These are phyloP conservation scores for Hesperia comma DNA, from an alignment of 2,888 invertebrate genomes.

Conservation along the genomic window DNA sequence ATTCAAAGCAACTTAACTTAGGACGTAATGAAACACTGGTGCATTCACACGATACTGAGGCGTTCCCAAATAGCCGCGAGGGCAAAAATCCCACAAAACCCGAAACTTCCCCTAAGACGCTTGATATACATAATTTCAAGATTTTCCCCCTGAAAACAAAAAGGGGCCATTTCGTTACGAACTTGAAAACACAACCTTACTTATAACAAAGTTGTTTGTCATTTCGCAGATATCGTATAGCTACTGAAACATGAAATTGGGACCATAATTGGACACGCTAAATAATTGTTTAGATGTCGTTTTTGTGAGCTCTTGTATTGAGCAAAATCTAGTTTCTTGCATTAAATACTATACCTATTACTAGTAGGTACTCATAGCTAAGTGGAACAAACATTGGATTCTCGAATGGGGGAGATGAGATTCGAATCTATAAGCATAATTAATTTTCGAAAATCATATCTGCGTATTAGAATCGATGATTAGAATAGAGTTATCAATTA, in stretches of 20 bases:
- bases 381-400: no score
- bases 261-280: background rate
- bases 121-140: no score
- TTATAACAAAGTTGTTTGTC: constrained; percentile 5
- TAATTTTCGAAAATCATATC: no score
- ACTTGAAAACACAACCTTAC: background rate
- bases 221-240: constrained; percentile 3
- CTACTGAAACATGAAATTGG: constrained; percentile 18
- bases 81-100: background rate
- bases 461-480: no score
- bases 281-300: constrained; percentile 2
- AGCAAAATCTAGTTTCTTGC: no score
- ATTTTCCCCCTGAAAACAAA: background rate
- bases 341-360: no score
- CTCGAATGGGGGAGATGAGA: no score
- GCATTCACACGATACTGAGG: background rate
- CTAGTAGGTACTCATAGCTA: no score
- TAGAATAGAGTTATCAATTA: no score
- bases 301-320: background rate
- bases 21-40: no score
- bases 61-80: background rate
- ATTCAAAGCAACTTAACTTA: no score
- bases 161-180: background rate
- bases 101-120: background rate
- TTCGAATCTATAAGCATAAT: no score